Percentiles rank a stretch among this genome's conserved stretches.
Evolutionary conservation across 2,113 vertebrate genomes (phyloP).

Genomic region (Dasyornis broadbenti): DNA sequence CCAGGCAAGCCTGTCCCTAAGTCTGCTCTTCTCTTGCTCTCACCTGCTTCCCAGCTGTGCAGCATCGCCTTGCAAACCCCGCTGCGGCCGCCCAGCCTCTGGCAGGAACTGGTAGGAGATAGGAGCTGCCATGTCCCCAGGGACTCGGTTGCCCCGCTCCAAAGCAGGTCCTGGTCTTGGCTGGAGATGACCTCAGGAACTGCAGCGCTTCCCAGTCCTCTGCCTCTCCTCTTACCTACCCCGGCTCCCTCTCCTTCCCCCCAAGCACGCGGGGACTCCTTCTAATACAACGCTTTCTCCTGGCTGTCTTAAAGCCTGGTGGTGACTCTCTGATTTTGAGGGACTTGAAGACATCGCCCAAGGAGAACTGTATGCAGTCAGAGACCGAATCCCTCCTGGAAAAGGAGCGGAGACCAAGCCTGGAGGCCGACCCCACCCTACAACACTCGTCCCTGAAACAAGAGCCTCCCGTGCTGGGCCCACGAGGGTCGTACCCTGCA

Average conservation of each 20-base stretch:
- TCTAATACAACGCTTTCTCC: conserved; percentile 65
- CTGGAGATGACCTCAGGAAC: not conserved
- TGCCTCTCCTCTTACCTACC: conserved; percentile 34
- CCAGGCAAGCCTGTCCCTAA: not conserved
- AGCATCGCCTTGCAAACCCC: not conserved
- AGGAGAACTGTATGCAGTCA: conserved; percentile 79
- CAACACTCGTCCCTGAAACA: conserved; percentile 50
- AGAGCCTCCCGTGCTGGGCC: conserved; percentile 69
- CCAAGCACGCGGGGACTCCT: not conserved
- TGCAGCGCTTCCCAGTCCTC: conserved; percentile 30
- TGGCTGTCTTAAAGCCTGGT: conserved; percentile 74
- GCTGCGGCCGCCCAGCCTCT: not conserved
- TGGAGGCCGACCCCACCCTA: conserved; percentile 37
- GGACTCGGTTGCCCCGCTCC: not conserved
- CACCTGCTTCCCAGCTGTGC: conserved; percentile 4
- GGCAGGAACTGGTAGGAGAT: not conserved
- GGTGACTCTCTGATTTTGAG: conserved; percentile 81
- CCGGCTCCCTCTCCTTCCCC: not conserved
- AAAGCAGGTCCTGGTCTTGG: not conserved
- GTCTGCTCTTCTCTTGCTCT: conserved; percentile 19
- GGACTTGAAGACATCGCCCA: conserved; percentile 75
- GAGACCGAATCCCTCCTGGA: conserved; percentile 85
- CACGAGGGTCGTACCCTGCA: conserved; percentile 49
- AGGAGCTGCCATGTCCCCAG: not conserved
- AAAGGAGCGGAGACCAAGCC: conserved; percentile 71